Percentiles rank a stretch among this genome's conserved stretches.
phyloP scores from a whole-genome alignment of 2,797 vertebrate species.

The Ispidina picta region DNA sequence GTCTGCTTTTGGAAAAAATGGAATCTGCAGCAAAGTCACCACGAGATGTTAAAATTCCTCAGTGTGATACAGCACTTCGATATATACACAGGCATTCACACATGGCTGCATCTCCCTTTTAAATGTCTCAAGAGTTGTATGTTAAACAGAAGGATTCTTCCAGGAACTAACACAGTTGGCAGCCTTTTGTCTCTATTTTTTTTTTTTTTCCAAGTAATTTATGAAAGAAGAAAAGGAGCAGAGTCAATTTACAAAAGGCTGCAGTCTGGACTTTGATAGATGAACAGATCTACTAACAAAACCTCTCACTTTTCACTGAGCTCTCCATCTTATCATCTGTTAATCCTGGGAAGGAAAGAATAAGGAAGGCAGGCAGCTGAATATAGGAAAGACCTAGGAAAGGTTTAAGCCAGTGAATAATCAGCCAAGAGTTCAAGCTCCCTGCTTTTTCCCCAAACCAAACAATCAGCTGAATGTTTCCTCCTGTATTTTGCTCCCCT shows the following conservation, averaged over 20 bases:
- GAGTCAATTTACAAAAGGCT: constrained; percentile 57
- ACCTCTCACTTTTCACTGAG: constrained; percentile 41
- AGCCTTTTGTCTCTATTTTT: constrained; percentile 63
- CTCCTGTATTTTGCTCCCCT: neutral
- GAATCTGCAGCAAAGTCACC: neutral
- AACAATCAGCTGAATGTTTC: neutral
- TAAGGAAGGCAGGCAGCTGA: neutral
- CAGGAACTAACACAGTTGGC: constrained; percentile 46
- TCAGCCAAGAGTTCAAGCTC: neutral
- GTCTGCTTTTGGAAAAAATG: neutral
- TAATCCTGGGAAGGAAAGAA: constrained; percentile 6
- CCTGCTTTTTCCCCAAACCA: neutral
- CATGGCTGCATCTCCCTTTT: constrained; percentile 33
- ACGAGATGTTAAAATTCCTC: neutral
- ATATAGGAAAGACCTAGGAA: neutral
- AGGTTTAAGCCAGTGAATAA: neutral
- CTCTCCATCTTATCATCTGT: constrained; percentile 49
- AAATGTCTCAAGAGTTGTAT: constrained; percentile 4
- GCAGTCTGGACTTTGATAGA: constrained; percentile 64
- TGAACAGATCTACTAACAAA: constrained; percentile 56
- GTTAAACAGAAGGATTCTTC: constrained; percentile 57
- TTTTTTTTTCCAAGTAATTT: constrained; percentile 42
- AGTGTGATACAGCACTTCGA: neutral
- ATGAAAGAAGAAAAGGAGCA: constrained; percentile 40
- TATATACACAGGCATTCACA: constrained; percentile 16